A percentile compares a stretch with the other conserved stretches of the same genome.
Evolutionary conservation across 2,888 invertebrate species (phyloP).

Genomic region (Andrena praecox): DNA sequence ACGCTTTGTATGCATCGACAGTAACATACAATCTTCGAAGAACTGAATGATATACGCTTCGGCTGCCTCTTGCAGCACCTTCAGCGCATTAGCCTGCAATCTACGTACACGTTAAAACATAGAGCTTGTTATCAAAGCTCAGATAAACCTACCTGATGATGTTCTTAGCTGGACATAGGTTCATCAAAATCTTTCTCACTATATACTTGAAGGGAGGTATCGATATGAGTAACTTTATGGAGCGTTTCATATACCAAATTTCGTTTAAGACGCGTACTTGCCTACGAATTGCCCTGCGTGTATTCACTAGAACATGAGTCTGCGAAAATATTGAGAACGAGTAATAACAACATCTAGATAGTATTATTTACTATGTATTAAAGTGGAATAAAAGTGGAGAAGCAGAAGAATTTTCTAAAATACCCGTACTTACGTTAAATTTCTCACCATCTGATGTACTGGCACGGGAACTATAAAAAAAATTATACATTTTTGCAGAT

Average conservation of each 20-base stretch:
- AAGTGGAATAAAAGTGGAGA: no score
- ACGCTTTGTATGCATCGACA: conserved; percentile 85
- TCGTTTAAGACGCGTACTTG: conserved; percentile 65
- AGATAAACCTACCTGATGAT: conserved; percentile 67
- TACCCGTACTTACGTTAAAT: conserved; percentile 8
- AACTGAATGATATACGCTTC: conserved; percentile 86
- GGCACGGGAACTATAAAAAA: conserved; percentile 11
- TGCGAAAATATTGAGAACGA: conserved; percentile 3
- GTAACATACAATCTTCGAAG: conserved; percentile 85
- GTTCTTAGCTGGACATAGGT: conserved; percentile 68
- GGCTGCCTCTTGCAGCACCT: conserved; percentile 85
- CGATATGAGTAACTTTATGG: conserved; percentile 83
- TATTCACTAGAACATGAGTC: conserved; percentile 43
- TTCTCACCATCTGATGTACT: background rate
- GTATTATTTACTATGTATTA: no score
- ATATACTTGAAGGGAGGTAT: conserved; percentile 84
- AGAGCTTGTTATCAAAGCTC: background rate
- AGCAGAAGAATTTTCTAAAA: background rate
- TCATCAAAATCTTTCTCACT: conserved; percentile 84
- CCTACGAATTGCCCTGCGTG: background rate
- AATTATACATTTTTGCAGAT: background rate
- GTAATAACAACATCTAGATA: background rate
- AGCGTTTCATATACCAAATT: conserved; percentile 77
- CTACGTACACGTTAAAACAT: conserved; percentile 58
- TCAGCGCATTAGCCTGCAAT: conserved; percentile 83